Evolutionary conservation across 2,113 vertebrate species (phyloP), one percentile per base, ranked within the genome.

Genomic region (Periophthalmodon schlosseri): DNA sequence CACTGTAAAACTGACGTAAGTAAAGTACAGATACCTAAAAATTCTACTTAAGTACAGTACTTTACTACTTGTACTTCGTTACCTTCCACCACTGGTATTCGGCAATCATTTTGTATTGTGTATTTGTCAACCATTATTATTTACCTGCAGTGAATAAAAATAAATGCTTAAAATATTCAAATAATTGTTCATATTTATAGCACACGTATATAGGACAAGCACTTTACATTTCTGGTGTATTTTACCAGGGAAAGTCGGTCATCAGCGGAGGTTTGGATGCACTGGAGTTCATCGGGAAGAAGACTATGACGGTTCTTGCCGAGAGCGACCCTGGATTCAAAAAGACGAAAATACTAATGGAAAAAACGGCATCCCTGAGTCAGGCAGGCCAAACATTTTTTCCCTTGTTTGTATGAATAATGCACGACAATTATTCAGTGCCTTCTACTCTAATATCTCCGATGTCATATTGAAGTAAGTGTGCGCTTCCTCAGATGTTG

Each of bases 231-330:
- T 15, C 56, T 18, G 65, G 3, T 70, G 16, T 69, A 49, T 74
- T 39, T 70, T 34, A 1, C 21, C 72, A 99, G 98, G 97, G 98
- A 16, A 99, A 97, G 80, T 96, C 95, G 0, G 97, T 99, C 21
- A 93, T 99, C 84, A 96, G 94, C 8, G 97, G 98, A 12, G 97
- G 98, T 68, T 94, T 99, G n/a, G 98, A 96, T 79, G 98, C 98
- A 24, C 84, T 99, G 90, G 98, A 99, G 90, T 99, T 99, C 87
- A 99, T 99, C 12, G 98, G 98, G 80, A 99, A 97, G 94, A 99
- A 96, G 91, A 99, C 98, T 64, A 99, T 99, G 98, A 97, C 86
- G 15, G 97, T 99, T 74, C 94, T 99, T 57, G 98, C 98, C 1
- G 98, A 99, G 94, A 97, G 91, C 0, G 98, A 99, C 90, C 98